Evolutionary conservation across 2,797 vertebrate genomes (phyloP).

Genomic region (Cygnus olor): DNA sequence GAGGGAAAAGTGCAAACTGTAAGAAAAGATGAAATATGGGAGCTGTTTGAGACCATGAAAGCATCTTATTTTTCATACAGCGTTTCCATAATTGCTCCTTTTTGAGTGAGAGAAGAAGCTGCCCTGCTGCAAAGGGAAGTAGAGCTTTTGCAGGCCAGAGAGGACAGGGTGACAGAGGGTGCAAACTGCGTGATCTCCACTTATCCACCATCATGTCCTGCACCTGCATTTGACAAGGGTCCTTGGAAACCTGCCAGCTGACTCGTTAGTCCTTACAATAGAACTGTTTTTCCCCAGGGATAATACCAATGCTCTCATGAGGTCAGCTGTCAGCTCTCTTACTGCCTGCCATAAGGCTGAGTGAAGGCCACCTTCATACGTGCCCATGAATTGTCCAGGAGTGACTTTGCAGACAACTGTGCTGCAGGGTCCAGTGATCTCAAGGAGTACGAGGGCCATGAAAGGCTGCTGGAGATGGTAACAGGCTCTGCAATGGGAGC

Average conservation of each 20-base stretch:
- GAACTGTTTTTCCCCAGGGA: background rate
- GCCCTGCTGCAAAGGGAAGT: background rate
- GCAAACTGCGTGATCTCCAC: background rate
- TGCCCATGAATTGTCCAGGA: background rate
- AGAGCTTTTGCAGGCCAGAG: background rate
- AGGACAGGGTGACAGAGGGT: background rate
- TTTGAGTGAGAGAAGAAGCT: background rate
- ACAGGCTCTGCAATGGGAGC: background rate
- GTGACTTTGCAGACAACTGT: background rate
- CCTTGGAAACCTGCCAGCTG: background rate
- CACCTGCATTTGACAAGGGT: background rate
- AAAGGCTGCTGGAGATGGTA: background rate
- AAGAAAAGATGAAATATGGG: background rate
- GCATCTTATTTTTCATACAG: background rate
- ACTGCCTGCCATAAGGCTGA: background rate
- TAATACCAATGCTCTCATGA: background rate
- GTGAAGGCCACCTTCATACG: background rate
- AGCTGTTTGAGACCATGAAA: background rate
- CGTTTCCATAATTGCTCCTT: background rate
- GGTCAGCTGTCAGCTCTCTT: background rate
- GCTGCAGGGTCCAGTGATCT: background rate
- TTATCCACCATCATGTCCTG: background rate
- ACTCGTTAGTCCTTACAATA: background rate
- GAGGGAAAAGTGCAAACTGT: background rate
- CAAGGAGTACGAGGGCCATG: background rate